These are phyloP conservation scores for Drosophila nigricruria DNA, from an alignment of 2,888 invertebrate species.

Conservation along the genomic window DNA sequence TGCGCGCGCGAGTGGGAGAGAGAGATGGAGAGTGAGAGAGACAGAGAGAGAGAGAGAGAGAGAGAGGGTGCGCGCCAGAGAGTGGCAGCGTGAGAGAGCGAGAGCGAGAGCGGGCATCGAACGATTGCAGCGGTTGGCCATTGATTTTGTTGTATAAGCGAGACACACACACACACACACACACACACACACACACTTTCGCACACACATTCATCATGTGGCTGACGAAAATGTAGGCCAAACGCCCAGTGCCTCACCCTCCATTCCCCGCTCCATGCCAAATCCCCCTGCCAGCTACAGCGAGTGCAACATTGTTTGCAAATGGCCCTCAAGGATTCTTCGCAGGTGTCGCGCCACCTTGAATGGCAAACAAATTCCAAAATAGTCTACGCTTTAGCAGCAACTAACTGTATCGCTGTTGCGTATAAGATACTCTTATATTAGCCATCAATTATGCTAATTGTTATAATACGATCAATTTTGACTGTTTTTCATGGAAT, in stretches of 20 bases:
- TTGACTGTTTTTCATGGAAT: background rate
- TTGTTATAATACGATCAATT: background rate
- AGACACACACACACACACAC: constrained; percentile 18
- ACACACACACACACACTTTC: constrained; percentile 2
- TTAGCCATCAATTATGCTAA: background rate
- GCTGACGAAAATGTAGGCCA: constrained; percentile 67
- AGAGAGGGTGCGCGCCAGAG: constrained; percentile 14
- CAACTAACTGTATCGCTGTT: background rate
- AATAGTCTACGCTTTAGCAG: constrained; percentile 1
- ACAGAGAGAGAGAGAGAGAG: constrained; percentile 18
- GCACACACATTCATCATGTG: constrained; percentile 56
- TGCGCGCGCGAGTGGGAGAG: constrained; percentile 15
- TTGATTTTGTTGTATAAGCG: constrained; percentile 76
- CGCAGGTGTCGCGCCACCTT: constrained; percentile 49
- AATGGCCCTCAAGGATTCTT: constrained; percentile 60
- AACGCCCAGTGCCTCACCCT: constrained; percentile 28
- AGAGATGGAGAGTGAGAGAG: constrained; percentile 3
- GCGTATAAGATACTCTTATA: constrained; percentile 15
- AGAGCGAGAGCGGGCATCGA: constrained; percentile 40
- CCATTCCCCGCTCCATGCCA: background rate
- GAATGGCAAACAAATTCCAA: constrained; percentile 17
- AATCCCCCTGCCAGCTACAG: background rate
- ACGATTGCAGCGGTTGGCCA: constrained; percentile 70
- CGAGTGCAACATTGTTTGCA: constrained; percentile 42
- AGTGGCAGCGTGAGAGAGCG: constrained; percentile 20